These are phyloP conservation scores for Hemiprocne comata DNA, from an alignment of 2,113 vertebrate genomes.

Conservation along the genomic window DNA sequence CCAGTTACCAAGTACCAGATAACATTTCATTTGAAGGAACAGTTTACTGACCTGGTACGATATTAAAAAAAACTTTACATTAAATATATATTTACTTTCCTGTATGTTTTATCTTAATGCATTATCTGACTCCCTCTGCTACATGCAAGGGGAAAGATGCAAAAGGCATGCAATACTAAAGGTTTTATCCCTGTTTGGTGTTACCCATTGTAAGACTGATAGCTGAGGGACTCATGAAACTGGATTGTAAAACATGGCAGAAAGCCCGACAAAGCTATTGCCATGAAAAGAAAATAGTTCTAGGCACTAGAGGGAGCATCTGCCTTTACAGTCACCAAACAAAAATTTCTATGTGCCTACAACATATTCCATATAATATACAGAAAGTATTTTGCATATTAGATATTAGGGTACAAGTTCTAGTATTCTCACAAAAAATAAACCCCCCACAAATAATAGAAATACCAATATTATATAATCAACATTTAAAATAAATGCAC, in stretches of 20 bases:
- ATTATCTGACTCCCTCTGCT: neutral
- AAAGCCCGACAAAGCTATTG: neutral
- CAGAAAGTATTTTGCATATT: neutral
- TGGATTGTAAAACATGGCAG: constrained; percentile 30
- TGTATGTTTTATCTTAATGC: neutral
- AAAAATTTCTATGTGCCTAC: neutral
- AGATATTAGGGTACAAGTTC: neutral
- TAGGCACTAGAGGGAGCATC: constrained; percentile 68
- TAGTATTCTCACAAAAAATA: neutral
- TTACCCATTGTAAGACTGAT: neutral
- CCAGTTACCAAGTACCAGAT: neutral
- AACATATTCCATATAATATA: neutral
- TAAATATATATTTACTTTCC: neutral
- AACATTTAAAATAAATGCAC: neutral
- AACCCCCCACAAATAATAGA: neutral
- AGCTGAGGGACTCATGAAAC: neutral
- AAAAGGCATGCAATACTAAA: neutral
- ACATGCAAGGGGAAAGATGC: neutral
- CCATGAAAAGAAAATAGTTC: neutral
- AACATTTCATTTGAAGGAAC: neutral
- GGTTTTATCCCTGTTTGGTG: neutral
- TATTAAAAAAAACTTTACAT: neutral
- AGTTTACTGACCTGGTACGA: neutral
- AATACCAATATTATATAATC: neutral
- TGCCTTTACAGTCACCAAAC: constrained; percentile 39